A percentile compares a stretch with the other conserved stretches of the same genome.
These are phyloP conservation scores for Steinernema hermaphroditum DNA, from an alignment of 2,888 invertebrate species.

Conservation along the genomic window DNA sequence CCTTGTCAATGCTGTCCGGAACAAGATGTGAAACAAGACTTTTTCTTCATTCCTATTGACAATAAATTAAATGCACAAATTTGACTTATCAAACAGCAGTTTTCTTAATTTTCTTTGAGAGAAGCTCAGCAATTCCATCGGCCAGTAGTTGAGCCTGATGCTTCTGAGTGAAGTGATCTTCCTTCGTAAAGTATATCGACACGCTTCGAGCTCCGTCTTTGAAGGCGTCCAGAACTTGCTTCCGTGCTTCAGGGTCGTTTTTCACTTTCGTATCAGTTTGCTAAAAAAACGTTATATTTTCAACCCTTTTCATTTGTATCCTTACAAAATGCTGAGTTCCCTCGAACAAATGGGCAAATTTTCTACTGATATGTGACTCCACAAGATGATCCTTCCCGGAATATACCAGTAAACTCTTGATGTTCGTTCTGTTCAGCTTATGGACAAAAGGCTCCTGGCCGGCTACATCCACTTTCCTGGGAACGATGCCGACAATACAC, in stretches of 20 bases:
- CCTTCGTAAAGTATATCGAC: constrained; percentile 34
- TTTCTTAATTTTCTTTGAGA: background rate
- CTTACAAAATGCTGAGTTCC: background rate
- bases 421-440: background rate
- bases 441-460: background rate
- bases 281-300: background rate
- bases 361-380: background rate
- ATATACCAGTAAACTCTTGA: background rate
- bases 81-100: too few species aligned
- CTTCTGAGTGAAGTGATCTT: constrained; percentile 39
- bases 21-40: too few species aligned
- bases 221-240: background rate
- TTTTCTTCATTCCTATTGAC: too few species aligned
- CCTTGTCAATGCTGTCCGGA: too few species aligned
- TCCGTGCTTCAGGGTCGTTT: background rate
- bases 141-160: constrained; percentile 33
- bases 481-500: background rate
- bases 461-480: background rate
- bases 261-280: background rate
- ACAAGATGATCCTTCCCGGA: background rate
- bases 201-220: background rate
- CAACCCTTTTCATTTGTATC: background rate
- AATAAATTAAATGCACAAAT: too few species aligned
- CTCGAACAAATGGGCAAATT: background rate
- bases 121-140: constrained; percentile 29